phyloP scores from a whole-genome alignment of 2,113 vertebrate species.

The Vimba vimba region DNA sequence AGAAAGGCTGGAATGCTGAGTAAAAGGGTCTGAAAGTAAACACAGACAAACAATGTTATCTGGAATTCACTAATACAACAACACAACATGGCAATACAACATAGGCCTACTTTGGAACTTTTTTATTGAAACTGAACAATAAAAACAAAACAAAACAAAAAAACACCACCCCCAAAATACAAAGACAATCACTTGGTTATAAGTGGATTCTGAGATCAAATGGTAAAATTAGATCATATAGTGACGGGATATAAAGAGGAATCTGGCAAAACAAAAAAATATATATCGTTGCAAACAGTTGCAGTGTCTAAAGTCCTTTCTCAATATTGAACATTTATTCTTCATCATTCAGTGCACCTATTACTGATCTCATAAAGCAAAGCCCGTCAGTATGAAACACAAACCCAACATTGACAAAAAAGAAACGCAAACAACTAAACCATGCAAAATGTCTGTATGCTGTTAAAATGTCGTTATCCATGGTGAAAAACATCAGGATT shows the following conservation, averaged over 20 bases:
- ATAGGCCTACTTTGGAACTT: conserved; percentile 32
- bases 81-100: not conserved
- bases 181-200: conserved; percentile 42
- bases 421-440: conserved; percentile 35
- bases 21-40: conserved; percentile 14
- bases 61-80: not conserved
- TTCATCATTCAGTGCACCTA: conserved; percentile 55
- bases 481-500: not conserved
- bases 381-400: conserved; percentile 38
- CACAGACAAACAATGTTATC: conserved; percentile 27
- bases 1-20: not conserved
- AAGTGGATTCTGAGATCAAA: conserved; percentile 49
- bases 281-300: conserved; percentile 53
- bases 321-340: conserved; percentile 35
- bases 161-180: conserved; percentile 23
- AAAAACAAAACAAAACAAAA: not conserved
- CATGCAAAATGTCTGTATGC: conserved; percentile 27
- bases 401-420: conserved; percentile 35
- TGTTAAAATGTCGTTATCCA: conserved; percentile 13
- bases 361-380: conserved; percentile 48
- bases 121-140: conserved; percentile 62
- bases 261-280: conserved; percentile 2
- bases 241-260: conserved; percentile 33
- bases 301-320: conserved; percentile 57
- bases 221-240: conserved; percentile 39